phyloP scores from a whole-genome alignment of 1,140 invertebrate genomes.

The Pachypeltis micranthus region DNA sequence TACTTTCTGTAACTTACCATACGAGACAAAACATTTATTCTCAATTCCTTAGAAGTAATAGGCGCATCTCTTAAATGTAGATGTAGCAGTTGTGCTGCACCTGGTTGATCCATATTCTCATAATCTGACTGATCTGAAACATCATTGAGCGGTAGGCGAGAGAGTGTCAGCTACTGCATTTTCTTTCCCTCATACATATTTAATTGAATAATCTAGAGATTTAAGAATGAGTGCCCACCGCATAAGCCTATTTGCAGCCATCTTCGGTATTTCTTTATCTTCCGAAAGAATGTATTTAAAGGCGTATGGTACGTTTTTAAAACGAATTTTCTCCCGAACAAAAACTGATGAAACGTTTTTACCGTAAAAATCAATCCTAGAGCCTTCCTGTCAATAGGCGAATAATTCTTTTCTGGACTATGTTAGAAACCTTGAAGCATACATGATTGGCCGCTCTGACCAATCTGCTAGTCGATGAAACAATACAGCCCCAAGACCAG shows the following conservation, averaged over 20 bases:
- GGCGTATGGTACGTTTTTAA: background rate
- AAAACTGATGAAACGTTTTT: background rate
- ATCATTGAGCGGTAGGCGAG: background rate
- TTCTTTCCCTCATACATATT: no score
- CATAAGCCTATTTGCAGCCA: background rate
- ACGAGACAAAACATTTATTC: background rate
- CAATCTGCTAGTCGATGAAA: background rate
- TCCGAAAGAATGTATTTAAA: background rate
- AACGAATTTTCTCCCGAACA: background rate
- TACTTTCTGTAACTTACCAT: background rate
- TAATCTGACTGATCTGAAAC: background rate
- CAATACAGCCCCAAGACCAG: background rate
- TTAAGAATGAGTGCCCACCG: background rate
- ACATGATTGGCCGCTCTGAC: no score
- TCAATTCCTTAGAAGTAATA: no score
- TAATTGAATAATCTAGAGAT: no score
- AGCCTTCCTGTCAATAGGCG: background rate
- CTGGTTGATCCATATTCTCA: no score
- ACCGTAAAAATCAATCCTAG: background rate
- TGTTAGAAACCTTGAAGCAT: background rate
- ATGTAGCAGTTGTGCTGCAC: background rate
- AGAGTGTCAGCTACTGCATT: background rate
- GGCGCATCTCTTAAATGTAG: background rate
- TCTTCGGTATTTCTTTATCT: background rate
- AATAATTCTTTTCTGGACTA: background rate